phyloP scores from a whole-genome alignment of 2,888 invertebrate genomes.

The Margaritifera margaritifera region DNA sequence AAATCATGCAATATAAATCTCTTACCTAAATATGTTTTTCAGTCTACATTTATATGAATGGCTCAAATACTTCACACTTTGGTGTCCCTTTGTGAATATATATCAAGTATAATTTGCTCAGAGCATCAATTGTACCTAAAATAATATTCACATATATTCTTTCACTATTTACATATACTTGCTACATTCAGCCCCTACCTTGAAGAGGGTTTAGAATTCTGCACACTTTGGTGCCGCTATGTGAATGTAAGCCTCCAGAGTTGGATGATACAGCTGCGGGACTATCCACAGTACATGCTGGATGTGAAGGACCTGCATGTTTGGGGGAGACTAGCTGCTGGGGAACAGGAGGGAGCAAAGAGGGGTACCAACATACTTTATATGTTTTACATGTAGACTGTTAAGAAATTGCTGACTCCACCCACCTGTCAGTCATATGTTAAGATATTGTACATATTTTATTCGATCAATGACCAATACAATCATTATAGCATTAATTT shows the following conservation, averaged over 20 bases:
- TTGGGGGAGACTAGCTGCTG: constrained; percentile 92
- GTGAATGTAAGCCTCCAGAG: constrained; percentile 86
- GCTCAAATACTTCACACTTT: no score
- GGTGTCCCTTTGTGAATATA: no score
- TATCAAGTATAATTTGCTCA: not conserved
- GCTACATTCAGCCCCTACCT: constrained; percentile 85
- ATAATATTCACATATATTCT: no score
- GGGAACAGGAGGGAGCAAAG: constrained; percentile 80
- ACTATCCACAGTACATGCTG: constrained; percentile 95
- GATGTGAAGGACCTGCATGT: constrained; percentile 87
- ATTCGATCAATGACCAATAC: not conserved
- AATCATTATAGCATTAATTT: not conserved
- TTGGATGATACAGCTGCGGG: constrained; percentile 91
- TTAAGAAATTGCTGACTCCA: not conserved
- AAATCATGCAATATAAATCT: no score
- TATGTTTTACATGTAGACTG: not conserved
- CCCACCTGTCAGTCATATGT: not conserved
- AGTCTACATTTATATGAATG: no score
- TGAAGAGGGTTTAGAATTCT: constrained; percentile 89
- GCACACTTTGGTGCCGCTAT: constrained; percentile 93
- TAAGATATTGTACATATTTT: not conserved
- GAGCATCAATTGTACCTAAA: no score
- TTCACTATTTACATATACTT: not conserved
- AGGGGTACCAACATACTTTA: constrained; percentile 47
- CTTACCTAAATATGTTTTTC: no score